These are phyloP conservation scores for Oryzias celebensis DNA, from an alignment of 2,113 vertebrate genomes.

Conservation along the genomic window DNA sequence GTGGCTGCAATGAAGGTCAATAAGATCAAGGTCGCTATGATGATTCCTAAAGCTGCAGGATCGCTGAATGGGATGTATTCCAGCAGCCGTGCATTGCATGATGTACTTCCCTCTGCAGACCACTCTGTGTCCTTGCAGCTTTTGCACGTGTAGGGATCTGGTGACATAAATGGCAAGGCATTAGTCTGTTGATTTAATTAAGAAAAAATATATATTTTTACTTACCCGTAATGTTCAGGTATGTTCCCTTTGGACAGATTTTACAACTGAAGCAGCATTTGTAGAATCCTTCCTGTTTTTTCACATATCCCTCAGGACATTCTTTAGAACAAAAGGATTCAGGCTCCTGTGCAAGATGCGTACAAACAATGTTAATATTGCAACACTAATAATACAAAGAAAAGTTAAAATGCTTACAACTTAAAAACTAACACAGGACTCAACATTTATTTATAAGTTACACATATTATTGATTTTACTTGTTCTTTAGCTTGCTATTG, in stretches of 20 bases:
- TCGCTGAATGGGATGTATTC: conserved; percentile 76
- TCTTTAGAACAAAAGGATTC: conserved; percentile 3
- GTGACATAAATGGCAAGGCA: conserved; percentile 30
- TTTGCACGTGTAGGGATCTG: conserved; percentile 74
- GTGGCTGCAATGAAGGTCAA: conserved; percentile 60
- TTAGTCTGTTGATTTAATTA: not conserved
- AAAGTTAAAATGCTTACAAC: too few species aligned
- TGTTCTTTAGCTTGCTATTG: too few species aligned
- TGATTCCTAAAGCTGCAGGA: conserved; percentile 62
- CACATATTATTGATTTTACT: too few species aligned
- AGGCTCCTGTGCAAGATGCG: not conserved
- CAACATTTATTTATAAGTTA: too few species aligned
- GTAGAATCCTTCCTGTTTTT: conserved; percentile 42
- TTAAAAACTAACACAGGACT: too few species aligned
- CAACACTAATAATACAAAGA: too few species aligned
- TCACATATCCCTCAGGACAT: conserved; percentile 40
- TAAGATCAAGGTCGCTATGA: conserved; percentile 46
- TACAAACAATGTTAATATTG: not conserved
- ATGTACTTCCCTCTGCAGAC: conserved; percentile 73
- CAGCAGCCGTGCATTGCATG: conserved; percentile 68
- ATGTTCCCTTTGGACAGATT: conserved; percentile 74
- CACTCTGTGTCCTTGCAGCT: conserved; percentile 76
- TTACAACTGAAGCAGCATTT: conserved; percentile 82
- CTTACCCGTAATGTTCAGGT: conserved; percentile 80
- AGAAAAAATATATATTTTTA: not conserved